These are phyloP conservation scores for Onychomys arenicola DNA, from an alignment of 2,797 vertebrate species.

Conservation along the genomic window DNA sequence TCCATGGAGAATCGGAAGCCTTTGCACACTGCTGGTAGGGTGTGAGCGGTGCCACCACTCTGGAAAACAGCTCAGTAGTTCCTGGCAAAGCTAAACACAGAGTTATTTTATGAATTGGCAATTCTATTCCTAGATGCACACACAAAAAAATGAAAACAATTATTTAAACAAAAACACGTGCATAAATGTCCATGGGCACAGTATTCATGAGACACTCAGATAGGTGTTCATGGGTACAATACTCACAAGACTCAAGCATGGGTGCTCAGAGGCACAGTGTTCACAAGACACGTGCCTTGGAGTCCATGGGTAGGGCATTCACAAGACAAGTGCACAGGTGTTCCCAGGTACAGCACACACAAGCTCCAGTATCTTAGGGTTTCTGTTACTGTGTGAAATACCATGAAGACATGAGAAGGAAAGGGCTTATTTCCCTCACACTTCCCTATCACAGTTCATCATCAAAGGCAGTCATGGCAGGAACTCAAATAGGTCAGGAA, in stretches of 20 bases:
- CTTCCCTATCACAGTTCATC: background rate
- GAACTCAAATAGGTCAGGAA: background rate
- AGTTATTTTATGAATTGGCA: constrained; percentile 9
- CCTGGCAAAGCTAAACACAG: constrained; percentile 34
- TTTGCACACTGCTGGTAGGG: background rate
- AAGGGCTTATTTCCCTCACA: background rate
- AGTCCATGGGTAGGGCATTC: background rate
- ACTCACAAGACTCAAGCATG: background rate
- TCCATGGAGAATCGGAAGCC: background rate
- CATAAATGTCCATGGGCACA: background rate
- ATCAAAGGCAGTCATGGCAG: background rate
- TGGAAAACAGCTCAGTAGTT: background rate
- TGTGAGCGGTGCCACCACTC: background rate
- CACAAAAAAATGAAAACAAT: background rate
- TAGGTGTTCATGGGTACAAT: background rate
- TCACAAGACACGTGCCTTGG: background rate
- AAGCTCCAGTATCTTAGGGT: background rate
- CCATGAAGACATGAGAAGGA: background rate
- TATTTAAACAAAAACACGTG: constrained; percentile 24
- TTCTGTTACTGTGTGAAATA: background rate
- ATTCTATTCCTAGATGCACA: constrained; percentile 9
- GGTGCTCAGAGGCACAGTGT: background rate
- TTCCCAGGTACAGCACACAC: background rate
- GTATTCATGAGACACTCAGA: background rate
- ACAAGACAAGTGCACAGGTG: background rate